Percentiles rank a stretch among this genome's conserved stretches.
Evolutionary conservation across 2,888 invertebrate genomes (phyloP).

Genomic region (Volucella inanis): DNA sequence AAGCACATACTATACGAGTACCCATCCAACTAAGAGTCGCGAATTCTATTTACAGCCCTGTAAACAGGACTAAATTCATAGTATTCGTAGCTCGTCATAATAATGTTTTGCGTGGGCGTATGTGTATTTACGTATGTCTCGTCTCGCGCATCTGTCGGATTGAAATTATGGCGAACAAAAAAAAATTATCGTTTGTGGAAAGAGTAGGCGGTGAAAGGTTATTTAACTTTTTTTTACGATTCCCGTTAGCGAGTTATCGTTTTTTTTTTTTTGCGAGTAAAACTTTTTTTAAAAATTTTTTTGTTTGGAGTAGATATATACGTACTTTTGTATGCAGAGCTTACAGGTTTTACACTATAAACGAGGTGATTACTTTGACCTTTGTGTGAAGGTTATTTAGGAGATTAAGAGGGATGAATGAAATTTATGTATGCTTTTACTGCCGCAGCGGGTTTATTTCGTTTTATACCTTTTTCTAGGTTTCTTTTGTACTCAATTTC

Average conservation of each 20-base stretch:
- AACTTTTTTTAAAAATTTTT: slow-evolving; percentile 14
- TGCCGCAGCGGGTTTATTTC: neutral
- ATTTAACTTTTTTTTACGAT: slow-evolving; percentile 65
- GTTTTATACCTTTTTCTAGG: neutral
- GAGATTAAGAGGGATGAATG: slow-evolving; percentile 32
- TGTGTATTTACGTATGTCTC: slow-evolving; percentile 9
- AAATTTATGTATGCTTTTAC: slow-evolving; percentile 38
- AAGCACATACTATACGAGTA: slow-evolving; percentile 28
- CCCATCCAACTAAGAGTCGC: neutral
- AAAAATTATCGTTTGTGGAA: neutral
- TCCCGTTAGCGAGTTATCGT: slow-evolving; percentile 33
- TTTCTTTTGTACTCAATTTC: slow-evolving; percentile 1
- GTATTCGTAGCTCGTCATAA: neutral
- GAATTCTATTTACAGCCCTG: slow-evolving; percentile 11
- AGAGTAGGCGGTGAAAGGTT: slow-evolving; percentile 44
- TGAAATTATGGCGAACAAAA: slow-evolving; percentile 35
- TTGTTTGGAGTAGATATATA: neutral
- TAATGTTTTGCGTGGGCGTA: slow-evolving; percentile 18
- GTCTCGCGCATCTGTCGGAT: slow-evolving; percentile 13
- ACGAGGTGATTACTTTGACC: slow-evolving; percentile 69
- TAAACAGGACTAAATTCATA: neutral
- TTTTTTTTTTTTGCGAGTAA: too few relatives aligned
- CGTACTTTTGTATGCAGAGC: slow-evolving; percentile 1
- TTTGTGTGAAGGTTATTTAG: slow-evolving; percentile 65
- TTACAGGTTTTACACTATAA: slow-evolving; percentile 31